phyloP scores from a whole-genome alignment of 2,888 invertebrate genomes.

The Adineta ricciae region DNA sequence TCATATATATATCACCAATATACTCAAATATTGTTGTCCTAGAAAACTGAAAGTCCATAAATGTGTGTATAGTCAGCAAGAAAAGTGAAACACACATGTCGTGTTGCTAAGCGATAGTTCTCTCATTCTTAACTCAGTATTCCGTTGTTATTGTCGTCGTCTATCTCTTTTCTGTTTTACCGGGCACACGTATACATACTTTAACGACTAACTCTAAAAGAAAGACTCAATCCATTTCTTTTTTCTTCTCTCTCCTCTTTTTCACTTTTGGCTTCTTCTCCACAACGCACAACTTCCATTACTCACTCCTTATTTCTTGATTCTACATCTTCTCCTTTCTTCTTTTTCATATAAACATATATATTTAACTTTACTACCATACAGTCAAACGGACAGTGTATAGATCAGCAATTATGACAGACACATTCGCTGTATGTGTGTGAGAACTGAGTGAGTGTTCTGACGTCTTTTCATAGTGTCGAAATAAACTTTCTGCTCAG shows the following conservation, averaged over 20 bases:
- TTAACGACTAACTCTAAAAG: not conserved
- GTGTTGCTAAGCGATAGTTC: slow-evolving; percentile 3
- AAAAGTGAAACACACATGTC: not conserved
- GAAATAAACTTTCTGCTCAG: too few species aligned
- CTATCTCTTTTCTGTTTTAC: not conserved
- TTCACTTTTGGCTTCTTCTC: not conserved
- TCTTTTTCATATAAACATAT: not conserved
- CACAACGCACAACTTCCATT: not conserved
- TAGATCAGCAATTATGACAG: not conserved
- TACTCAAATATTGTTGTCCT: too few species aligned
- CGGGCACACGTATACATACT: not conserved
- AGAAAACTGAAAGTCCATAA: not conserved
- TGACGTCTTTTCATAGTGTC: too few species aligned
- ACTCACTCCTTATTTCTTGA: not conserved
- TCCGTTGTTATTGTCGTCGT: not conserved
- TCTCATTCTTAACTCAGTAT: not conserved
- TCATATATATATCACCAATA: too few species aligned
- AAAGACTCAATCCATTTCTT: not conserved
- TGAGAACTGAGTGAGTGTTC: not conserved
- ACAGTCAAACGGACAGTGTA: not conserved
- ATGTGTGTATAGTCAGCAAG: not conserved
- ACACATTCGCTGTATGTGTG: not conserved
- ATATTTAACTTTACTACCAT: not conserved
- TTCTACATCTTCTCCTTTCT: not conserved
- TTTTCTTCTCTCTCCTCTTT: not conserved